These are phyloP conservation scores for Regulus satrapa DNA, from an alignment of 2,113 vertebrate genomes.

Conservation along the genomic window DNA sequence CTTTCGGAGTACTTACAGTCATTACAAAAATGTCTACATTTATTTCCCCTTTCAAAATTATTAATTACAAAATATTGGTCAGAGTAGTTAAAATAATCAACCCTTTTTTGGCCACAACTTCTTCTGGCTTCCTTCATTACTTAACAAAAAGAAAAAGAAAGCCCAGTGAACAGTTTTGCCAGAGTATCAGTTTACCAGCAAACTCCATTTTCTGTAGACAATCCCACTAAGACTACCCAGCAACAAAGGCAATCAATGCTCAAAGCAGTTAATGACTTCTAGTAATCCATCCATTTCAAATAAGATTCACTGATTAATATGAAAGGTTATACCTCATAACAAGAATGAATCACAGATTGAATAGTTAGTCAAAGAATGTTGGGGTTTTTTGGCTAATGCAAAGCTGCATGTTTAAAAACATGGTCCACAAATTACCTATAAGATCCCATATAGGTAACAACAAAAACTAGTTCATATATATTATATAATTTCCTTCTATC, in stretches of 20 bases:
- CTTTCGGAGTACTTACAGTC: slow-evolving; percentile 55
- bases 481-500: background rate
- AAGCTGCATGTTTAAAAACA: background rate
- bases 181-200: background rate
- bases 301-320: background rate
- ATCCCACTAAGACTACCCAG: background rate
- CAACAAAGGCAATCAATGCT: background rate
- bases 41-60: slow-evolving; percentile 63
- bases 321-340: background rate
- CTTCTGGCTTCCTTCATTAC: background rate
- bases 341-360: background rate
- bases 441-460: background rate
- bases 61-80: slow-evolving; percentile 42
- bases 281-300: background rate
- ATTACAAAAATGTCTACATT: slow-evolving; percentile 49
- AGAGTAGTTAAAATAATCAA: background rate
- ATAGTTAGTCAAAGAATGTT: background rate
- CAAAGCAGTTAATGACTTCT: background rate
- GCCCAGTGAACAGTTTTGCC: background rate
- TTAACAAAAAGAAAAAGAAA: background rate
- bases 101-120: background rate
- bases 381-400: background rate
- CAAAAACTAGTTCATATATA: background rate
- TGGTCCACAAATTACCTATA: background rate
- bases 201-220: background rate